These are phyloP conservation scores for Danaus melanippus DNA, from an alignment of 1,140 invertebrate genomes.

Conservation along the genomic window DNA sequence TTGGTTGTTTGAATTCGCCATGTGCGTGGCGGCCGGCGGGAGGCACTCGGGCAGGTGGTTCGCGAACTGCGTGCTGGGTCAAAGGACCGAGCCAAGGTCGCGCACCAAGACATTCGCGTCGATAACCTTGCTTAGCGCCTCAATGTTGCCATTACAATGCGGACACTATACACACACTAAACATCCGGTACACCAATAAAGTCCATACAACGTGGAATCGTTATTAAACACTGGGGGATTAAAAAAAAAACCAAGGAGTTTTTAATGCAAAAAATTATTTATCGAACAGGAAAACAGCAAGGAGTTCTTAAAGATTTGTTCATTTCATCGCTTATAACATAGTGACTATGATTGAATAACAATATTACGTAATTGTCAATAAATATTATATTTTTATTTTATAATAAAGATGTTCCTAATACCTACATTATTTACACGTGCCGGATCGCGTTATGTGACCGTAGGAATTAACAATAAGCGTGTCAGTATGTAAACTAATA, in stretches of 20 bases:
- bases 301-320: too few species aligned
- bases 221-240: too few species aligned
- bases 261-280: too few species aligned
- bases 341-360: background rate
- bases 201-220: too few species aligned
- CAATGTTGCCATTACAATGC: constrained; percentile 13
- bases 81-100: constrained; percentile 57
- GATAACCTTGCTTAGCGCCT: constrained; percentile 47
- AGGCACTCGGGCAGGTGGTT: constrained; percentile 51
- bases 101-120: constrained; percentile 45
- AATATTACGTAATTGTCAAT: too few species aligned
- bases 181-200: constrained; percentile 6
- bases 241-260: too few species aligned
- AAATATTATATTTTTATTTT: too few species aligned
- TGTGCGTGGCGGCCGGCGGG: constrained; percentile 32
- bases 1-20: constrained; percentile 26
- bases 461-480: constrained; percentile 4
- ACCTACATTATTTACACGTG: constrained; percentile 11
- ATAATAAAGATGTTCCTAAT: background rate
- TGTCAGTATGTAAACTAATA: constrained; percentile 12
- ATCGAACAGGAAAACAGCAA: too few species aligned
- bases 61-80: constrained; percentile 38
- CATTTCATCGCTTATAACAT: too few species aligned
- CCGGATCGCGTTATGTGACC: constrained; percentile 1
- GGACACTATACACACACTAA: constrained; percentile 14